Evolutionary conservation across 2,888 invertebrate genomes (phyloP).

Genomic region (Sarcophaga caerulescens): DNA sequence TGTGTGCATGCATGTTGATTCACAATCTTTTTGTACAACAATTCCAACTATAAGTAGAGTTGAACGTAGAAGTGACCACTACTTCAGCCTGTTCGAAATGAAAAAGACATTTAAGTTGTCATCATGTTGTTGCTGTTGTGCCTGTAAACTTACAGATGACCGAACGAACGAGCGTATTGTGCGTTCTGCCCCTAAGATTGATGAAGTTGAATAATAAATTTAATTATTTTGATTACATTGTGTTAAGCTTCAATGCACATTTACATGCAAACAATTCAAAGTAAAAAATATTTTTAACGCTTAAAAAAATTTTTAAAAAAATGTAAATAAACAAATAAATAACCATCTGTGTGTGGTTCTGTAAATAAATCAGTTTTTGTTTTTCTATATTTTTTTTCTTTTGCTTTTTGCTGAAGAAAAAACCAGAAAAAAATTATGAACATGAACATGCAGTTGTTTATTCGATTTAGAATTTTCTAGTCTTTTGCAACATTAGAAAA

Average conservation of each 20-base stretch:
- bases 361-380: slow-evolving; percentile 13
- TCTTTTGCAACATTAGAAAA: no score
- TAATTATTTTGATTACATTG: slow-evolving; percentile 73
- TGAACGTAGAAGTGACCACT: no score
- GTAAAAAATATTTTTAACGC: not conserved
- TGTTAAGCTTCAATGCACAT: slow-evolving; percentile 53
- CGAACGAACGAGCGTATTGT: not conserved
- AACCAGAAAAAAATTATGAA: no score
- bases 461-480: no score
- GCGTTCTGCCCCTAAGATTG: slow-evolving; percentile 67
- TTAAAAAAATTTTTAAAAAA: not conserved
- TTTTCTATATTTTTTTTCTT: not conserved
- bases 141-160: not conserved
- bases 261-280: not conserved
- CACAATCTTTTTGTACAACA: no score
- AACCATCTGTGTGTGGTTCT: slow-evolving; percentile 52
- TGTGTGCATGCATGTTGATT: no score
- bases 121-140: not conserved
- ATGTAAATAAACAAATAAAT: not conserved
- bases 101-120: not conserved
- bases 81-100: no score
- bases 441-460: no score
- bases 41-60: no score
- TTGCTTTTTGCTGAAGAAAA: not conserved
- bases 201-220: slow-evolving; percentile 74